phyloP scores from a whole-genome alignment of 2,113 vertebrate genomes.

The Tringa solitaria region DNA sequence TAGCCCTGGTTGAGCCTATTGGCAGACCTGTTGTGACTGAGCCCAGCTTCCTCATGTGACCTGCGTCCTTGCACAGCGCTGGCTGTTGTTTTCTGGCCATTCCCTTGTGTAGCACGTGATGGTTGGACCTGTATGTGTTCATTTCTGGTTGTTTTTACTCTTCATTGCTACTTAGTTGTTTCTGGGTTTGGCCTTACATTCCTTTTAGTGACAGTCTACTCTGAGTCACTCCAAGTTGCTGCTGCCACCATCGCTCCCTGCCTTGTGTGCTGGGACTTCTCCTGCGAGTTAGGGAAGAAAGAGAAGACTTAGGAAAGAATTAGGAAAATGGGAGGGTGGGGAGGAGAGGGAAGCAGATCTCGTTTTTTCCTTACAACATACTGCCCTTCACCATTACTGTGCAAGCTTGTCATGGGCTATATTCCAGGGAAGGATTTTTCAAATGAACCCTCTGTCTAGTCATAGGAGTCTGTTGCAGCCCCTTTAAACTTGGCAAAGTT shows the following conservation, averaged over 20 bases:
- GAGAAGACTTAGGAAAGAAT: background rate
- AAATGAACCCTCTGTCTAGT: background rate
- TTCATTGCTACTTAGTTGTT: background rate
- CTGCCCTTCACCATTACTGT: background rate
- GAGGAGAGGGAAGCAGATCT: background rate
- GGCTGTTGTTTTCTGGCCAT: background rate
- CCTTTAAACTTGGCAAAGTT: background rate
- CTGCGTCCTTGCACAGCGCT: background rate
- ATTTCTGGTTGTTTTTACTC: background rate
- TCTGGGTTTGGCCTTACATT: background rate
- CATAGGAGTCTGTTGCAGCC: background rate
- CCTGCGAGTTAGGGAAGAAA: background rate
- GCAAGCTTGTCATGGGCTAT: background rate
- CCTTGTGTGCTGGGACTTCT: background rate
- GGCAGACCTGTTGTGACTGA: background rate
- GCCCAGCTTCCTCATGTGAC: background rate
- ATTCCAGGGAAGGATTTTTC: background rate
- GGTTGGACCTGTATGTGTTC: background rate
- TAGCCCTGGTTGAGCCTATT: background rate
- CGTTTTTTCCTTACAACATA: background rate
- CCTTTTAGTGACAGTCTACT: background rate
- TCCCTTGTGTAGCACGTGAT: background rate
- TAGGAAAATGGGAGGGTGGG: background rate
- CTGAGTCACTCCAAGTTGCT: background rate
- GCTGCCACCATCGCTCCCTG: background rate